A percentile compares a stretch with the other conserved stretches of the same genome.
phyloP scores from a whole-genome alignment of 2,113 vertebrate genomes.

The Dasyurus viverrinus region DNA sequence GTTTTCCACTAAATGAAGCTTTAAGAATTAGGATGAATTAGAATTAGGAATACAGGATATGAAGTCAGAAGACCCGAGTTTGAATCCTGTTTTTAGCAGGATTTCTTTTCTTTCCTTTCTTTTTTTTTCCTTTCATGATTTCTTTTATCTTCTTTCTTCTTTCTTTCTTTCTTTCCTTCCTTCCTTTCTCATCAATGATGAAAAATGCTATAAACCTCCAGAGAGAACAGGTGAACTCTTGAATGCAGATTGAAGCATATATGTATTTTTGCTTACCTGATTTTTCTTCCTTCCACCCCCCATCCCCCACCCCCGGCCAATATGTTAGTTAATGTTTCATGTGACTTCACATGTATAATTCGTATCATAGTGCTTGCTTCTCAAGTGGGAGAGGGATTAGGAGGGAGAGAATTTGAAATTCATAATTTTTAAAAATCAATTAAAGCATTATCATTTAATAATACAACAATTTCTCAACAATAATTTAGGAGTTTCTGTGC shows the following conservation, averaged over 20 bases:
- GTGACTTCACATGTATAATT: neutral
- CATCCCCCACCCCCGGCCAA: neutral
- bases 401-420: neutral
- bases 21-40: neutral
- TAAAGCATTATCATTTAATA: neutral
- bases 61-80: neutral
- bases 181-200: neutral
- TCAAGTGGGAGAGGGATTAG: neutral
- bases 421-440: neutral
- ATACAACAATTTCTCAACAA: neutral
- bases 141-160: no score
- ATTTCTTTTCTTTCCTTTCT: neutral
- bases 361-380: neutral
- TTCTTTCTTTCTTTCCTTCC: neutral
- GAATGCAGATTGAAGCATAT: neutral
- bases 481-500: neutral
- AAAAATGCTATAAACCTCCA: neutral
- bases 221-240: neutral
- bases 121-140: no score
- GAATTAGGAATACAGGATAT: neutral
- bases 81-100: neutral
- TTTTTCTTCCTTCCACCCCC: neutral
- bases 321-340: neutral
- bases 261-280: neutral
- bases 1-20: neutral